phyloP scores from a whole-genome alignment of 2,888 invertebrate genomes.

The Formica aserva region DNA sequence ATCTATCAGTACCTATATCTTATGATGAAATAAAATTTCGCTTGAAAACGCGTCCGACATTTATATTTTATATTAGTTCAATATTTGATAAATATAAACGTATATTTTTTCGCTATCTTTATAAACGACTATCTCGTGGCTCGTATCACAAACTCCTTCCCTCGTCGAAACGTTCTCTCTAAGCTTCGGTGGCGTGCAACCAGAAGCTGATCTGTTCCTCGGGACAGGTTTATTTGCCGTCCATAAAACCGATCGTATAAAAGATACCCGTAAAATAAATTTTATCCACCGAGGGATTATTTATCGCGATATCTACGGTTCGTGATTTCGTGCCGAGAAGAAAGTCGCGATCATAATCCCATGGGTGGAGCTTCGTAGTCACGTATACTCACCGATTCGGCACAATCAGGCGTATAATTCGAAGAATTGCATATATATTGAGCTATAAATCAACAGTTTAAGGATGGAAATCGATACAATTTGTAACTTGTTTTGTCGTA shows the following conservation, averaged over 20 bases:
- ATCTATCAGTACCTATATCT: neutral
- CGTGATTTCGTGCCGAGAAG: slow-evolving; percentile 34
- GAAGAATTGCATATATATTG: neutral
- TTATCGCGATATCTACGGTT: slow-evolving; percentile 43
- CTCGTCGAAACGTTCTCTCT: neutral
- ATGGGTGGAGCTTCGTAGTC: slow-evolving; percentile 28
- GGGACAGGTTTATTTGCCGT: slow-evolving; percentile 29
- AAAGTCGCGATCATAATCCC: slow-evolving; percentile 18
- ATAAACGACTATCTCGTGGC: slow-evolving; percentile 3
- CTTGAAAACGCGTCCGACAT: neutral
- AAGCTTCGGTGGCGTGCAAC: slow-evolving; percentile 19
- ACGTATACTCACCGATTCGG: neutral
- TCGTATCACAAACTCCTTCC: slow-evolving; percentile 7
- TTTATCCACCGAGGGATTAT: slow-evolving; percentile 33
- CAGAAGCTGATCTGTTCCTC: slow-evolving; percentile 12
- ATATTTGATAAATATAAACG: neutral
- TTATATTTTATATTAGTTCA: neutral
- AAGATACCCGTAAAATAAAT: slow-evolving; percentile 40
- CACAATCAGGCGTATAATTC: slow-evolving; percentile 27
- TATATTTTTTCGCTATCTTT: neutral
- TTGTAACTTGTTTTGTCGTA: slow-evolving; percentile 16
- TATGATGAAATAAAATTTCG: neutral
- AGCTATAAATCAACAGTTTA: slow-evolving; percentile 21
- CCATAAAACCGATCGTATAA: slow-evolving; percentile 40
- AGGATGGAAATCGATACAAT: slow-evolving; percentile 18